Conservation (phyloP, 2,888 invertebrate species). For the Ischnura elegans region DNA sequence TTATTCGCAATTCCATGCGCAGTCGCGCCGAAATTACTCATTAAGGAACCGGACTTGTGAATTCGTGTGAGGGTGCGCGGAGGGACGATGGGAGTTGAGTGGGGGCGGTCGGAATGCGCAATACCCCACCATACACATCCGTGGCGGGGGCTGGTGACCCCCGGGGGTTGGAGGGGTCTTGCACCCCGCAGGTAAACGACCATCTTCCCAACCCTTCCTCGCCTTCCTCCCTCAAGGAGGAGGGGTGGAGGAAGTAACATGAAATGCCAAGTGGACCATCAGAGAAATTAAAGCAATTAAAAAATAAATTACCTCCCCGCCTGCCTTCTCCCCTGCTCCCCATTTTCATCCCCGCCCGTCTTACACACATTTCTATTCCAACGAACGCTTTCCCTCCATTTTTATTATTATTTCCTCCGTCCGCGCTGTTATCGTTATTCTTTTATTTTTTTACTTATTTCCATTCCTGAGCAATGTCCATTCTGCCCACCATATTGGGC, state of each 20-base stretch:
- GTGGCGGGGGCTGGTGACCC: not conserved
- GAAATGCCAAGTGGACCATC: slow-evolving; percentile 47
- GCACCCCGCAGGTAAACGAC: not conserved
- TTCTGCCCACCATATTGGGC: not conserved
- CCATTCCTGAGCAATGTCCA: not conserved
- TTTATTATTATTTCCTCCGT: not conserved
- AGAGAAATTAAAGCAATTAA: slow-evolving; percentile 50
- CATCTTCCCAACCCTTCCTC: not conserved
- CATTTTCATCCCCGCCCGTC: not conserved
- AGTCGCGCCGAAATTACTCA: not conserved
- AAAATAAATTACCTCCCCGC: slow-evolving; percentile 35
- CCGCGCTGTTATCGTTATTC: not conserved
- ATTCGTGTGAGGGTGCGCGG: not conserved
- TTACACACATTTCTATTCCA: not conserved
- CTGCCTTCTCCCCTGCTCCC: not conserved
- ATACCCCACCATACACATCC: slow-evolving; percentile 27
- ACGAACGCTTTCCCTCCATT: not conserved
- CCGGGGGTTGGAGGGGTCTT: too few species aligned
- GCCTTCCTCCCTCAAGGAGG: not conserved
- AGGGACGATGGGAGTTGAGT: not conserved
- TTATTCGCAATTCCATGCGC: too few species aligned
- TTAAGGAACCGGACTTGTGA: not conserved
- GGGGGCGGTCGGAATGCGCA: slow-evolving; percentile 32
- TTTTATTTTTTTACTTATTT: not conserved
- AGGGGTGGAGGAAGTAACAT: slow-evolving; percentile 5